Conservation (phyloP, 2,888 invertebrate genomes). For the Meghimatium bilineatum region DNA sequence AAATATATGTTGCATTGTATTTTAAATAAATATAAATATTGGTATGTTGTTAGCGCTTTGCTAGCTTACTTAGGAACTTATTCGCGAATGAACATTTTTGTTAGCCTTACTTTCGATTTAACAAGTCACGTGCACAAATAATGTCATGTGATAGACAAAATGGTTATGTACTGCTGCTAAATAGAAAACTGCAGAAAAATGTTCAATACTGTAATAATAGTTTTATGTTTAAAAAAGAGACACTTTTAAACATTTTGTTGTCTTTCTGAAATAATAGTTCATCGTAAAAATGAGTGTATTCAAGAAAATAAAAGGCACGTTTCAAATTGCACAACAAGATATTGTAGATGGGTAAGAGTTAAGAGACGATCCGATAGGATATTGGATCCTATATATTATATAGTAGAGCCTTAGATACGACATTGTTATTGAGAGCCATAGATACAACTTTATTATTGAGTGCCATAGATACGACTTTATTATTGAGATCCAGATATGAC, state of each 20-base stretch:
- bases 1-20: no score
- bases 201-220: background rate
- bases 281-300: conserved; percentile 61
- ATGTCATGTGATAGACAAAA: conserved; percentile 43
- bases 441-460: no score
- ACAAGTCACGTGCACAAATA: conserved; percentile 6
- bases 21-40: no score
- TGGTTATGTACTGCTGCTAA: background rate
- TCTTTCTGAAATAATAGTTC: background rate
- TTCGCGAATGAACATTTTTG: conserved; percentile 12
- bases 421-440: no score
- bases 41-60: no score
- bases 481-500: no score
- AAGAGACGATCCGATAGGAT: no score
- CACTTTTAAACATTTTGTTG: no score
- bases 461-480: no score
- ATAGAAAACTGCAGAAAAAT: background rate
- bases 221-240: background rate
- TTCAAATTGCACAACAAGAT: conserved; percentile 64
- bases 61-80: background rate
- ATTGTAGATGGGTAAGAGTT: conserved; percentile 66
- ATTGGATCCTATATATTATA: no score
- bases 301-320: conserved; percentile 63
- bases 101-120: conserved; percentile 25
- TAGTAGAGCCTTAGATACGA: no score